Conservation (phyloP, 2,797 vertebrate species). For the Gadopsis bispinosus region DNA sequence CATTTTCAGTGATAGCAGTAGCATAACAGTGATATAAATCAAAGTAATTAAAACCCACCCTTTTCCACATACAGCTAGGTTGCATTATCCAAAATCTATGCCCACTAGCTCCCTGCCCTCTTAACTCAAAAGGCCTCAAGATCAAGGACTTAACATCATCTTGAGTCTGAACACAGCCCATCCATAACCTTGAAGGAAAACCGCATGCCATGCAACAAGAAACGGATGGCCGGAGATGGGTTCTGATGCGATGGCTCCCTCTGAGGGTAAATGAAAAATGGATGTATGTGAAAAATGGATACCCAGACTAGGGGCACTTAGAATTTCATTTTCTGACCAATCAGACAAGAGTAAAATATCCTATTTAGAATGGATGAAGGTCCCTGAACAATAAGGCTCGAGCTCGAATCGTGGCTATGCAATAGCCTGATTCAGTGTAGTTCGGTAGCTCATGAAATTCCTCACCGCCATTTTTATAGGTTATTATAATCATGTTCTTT, state of each 20-base stretch:
- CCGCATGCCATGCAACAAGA: slow-evolving; percentile 38
- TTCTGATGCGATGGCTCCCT: slow-evolving; percentile 31
- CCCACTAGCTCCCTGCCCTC: slow-evolving; percentile 12
- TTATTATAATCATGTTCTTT: too few relatives aligned
- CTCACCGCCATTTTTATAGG: too few relatives aligned
- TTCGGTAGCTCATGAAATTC: too few relatives aligned
- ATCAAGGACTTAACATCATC: slow-evolving; percentile 57
- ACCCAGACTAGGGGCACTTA: neutral
- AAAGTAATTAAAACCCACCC: slow-evolving; percentile 17
- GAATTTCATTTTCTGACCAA: too few relatives aligned
- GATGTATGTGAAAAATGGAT: slow-evolving; percentile 27
- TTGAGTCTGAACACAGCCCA: slow-evolving; percentile 43
- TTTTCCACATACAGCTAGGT: neutral
- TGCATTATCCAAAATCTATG: slow-evolving; percentile 7
- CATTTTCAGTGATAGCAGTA: neutral
- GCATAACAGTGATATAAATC: neutral
- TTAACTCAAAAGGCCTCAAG: slow-evolving; percentile 34
- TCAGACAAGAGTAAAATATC: neutral
- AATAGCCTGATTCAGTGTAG: too few relatives aligned
- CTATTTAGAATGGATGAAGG: too few relatives aligned
- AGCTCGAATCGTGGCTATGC: too few relatives aligned
- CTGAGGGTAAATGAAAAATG: slow-evolving; percentile 46
- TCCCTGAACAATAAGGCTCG: too few relatives aligned
- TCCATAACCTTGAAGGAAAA: slow-evolving; percentile 58
- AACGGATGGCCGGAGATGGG: slow-evolving; percentile 44